phyloP scores from a whole-genome alignment of 2,797 vertebrate species.

The Anisognathus igniventris region DNA sequence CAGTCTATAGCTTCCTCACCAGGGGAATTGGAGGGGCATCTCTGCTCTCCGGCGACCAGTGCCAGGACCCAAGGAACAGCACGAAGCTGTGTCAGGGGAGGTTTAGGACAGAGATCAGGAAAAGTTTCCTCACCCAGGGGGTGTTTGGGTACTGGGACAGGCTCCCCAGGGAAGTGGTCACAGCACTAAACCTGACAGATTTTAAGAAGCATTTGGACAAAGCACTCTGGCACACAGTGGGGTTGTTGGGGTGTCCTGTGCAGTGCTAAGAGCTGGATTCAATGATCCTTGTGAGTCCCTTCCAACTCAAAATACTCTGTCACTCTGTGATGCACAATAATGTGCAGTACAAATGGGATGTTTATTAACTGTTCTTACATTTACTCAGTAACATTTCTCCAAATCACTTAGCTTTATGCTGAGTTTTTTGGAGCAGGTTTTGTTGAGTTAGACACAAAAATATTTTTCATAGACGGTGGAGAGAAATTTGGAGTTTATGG shows the following conservation, averaged over 20 bases:
- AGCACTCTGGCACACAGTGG: neutral
- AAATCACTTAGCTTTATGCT: neutral
- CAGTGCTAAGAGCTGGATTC: neutral
- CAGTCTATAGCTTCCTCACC: neutral
- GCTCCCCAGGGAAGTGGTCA: neutral
- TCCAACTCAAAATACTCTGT: neutral
- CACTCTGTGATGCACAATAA: neutral
- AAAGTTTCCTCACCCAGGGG: neutral
- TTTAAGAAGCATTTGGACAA: neutral
- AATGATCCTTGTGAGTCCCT: neutral
- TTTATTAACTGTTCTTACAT: neutral
- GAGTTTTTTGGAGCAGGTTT: neutral
- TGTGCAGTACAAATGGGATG: neutral
- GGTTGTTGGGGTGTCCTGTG: neutral
- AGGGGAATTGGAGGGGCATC: neutral
- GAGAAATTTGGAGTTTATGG: neutral
- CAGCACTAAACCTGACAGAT: neutral
- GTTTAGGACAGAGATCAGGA: neutral
- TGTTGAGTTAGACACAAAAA: neutral
- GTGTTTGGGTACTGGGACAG: neutral
- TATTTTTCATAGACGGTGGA: neutral
- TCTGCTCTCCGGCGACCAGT: neutral
- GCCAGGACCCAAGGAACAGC: neutral
- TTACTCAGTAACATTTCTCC: neutral
- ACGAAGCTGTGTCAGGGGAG: neutral